Percentiles rank a stretch among this genome's conserved stretches.
Evolutionary conservation across 2,797 vertebrate species (phyloP).

Genomic region (Galaxias olidus): DNA sequence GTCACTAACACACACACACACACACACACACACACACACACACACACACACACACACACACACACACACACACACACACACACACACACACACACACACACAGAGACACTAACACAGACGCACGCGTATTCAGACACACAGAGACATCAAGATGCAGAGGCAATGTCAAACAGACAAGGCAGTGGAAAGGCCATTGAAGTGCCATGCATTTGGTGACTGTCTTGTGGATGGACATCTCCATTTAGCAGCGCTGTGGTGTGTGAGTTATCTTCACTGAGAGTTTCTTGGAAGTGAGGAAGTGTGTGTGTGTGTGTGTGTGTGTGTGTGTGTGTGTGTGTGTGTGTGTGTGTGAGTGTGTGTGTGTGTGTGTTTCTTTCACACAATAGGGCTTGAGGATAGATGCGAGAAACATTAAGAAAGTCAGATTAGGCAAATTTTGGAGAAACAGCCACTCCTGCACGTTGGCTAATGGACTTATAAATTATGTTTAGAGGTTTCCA

Average conservation of each 20-base stretch:
- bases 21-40: slow-evolving; percentile 8
- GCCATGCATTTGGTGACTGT: slow-evolving; percentile 3
- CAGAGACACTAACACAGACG: too few species aligned
- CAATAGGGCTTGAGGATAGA: slow-evolving; percentile 3
- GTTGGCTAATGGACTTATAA: too few species aligned
- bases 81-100: too few species aligned
- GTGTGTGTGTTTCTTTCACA: neutral
- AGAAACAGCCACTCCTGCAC: too few species aligned
- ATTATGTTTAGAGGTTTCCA: too few species aligned
- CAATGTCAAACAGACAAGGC: slow-evolving; percentile 15
- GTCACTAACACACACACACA: slow-evolving; percentile 16
- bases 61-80: too few species aligned
- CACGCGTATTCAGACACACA: slow-evolving; percentile 8
- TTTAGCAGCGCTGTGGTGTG: slow-evolving; percentile 11
- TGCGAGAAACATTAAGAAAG: neutral
- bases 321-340: neutral
- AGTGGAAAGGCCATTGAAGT: slow-evolving; percentile 8
- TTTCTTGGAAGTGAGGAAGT: neutral
- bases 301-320: slow-evolving; percentile 5
- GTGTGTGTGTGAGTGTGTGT: slow-evolving; percentile 4
- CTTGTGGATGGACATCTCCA: slow-evolving; percentile 2
- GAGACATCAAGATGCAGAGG: neutral
- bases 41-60: slow-evolving; percentile 2
- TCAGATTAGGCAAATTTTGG: too few species aligned
- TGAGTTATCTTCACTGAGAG: slow-evolving; percentile 1